Percentiles rank a stretch among this genome's conserved stretches.
Conservation (phyloP, 2,888 invertebrate species). For the Parnassius apollo region DNA sequence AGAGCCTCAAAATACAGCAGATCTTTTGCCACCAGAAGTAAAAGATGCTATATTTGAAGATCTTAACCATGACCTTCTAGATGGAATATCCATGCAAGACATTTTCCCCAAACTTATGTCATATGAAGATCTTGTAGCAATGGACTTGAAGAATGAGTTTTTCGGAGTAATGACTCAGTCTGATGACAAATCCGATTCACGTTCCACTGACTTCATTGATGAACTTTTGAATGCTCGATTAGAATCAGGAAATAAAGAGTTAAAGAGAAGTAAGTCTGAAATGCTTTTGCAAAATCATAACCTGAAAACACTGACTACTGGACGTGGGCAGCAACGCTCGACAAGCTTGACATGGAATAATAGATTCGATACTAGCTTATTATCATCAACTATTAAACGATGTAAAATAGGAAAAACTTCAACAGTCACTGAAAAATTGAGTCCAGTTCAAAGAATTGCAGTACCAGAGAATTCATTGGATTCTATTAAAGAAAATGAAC, state of each 20-base stretch:
- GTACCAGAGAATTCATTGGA: slow-evolving; percentile 58
- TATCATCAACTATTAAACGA: slow-evolving; percentile 83
- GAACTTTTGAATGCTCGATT: slow-evolving; percentile 77
- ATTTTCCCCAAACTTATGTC: slow-evolving; percentile 87
- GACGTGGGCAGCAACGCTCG: slow-evolving; percentile 83
- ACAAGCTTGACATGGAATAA: slow-evolving; percentile 86
- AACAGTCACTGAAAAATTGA: slow-evolving; percentile 67
- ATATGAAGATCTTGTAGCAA: slow-evolving; percentile 84
- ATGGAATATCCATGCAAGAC: slow-evolving; percentile 93
- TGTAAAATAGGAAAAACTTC: slow-evolving; percentile 82
- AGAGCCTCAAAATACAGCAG: slow-evolving; percentile 89
- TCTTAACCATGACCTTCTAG: slow-evolving; percentile 89
- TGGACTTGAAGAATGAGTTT: slow-evolving; percentile 83
- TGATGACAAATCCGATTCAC: slow-evolving; percentile 73
- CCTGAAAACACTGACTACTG: slow-evolving; percentile 73
- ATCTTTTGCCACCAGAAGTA: slow-evolving; percentile 91
- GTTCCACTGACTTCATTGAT: slow-evolving; percentile 79
- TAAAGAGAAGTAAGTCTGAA: slow-evolving; percentile 85
- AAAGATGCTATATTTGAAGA: slow-evolving; percentile 94
- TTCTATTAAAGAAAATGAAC: slow-evolving; percentile 59
- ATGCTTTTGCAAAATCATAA: slow-evolving; percentile 77
- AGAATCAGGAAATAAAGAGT: slow-evolving; percentile 77
- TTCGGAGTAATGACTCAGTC: slow-evolving; percentile 73
- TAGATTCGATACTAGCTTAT: slow-evolving; percentile 83
- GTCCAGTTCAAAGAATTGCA: slow-evolving; percentile 61